Evolutionary conservation across 35 echinoderm and acorn worm genomes (phyloP).

Genomic region (Eucidaris tribuloides): DNA sequence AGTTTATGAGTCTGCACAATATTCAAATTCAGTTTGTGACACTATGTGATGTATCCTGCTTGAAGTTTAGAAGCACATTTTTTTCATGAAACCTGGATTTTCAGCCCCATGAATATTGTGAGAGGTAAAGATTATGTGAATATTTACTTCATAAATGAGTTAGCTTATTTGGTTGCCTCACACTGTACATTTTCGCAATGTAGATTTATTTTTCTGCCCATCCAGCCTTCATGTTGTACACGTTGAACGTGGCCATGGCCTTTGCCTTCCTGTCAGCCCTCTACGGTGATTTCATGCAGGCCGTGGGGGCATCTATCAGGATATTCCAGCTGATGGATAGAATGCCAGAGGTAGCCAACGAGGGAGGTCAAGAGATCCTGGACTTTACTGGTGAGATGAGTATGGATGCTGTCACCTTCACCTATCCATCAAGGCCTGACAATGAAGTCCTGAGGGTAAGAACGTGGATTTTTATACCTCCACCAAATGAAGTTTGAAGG

Average conservation of each 20-base stretch:
- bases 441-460: conserved; percentile 81
- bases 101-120: too few species aligned
- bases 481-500: too few species aligned
- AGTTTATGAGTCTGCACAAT: too few species aligned
- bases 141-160: too few species aligned
- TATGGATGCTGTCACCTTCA: conserved; percentile 69
- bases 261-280: conserved; percentile 94
- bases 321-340: conserved; percentile 96
- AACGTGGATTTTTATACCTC: too few species aligned
- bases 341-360: conserved; percentile 54
- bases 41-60: too few species aligned
- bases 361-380: conserved; percentile 52
- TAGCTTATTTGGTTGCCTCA: too few species aligned
- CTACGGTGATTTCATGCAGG: conserved; percentile 99
- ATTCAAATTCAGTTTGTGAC: too few species aligned
- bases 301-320: conserved; percentile 81
- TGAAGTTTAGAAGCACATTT: too few species aligned
- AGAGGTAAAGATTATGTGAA: too few species aligned
- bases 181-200: too few species aligned
- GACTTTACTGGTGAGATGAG: conserved; percentile 73
- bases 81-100: too few species aligned
- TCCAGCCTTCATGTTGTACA: conserved; percentile 99
- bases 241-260: conserved; percentile 97
- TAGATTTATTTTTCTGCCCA: background rate
- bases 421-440: conserved; percentile 91